phyloP scores from a whole-genome alignment of 2,888 invertebrate genomes.

The Philonicus albiceps region DNA sequence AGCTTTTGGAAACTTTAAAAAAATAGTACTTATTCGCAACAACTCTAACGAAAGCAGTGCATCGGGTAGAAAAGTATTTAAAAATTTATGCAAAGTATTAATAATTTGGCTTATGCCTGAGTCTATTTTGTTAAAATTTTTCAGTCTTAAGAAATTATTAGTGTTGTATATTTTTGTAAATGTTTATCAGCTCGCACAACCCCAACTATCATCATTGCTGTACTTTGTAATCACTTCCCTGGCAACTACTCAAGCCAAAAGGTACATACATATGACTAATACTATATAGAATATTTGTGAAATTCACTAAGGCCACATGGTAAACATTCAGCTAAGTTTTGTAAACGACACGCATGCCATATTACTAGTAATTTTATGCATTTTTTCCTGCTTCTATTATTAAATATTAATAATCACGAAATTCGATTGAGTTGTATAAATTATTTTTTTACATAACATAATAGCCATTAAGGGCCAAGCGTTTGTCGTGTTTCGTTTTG shows the following conservation, averaged over 20 bases:
- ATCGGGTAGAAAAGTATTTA: background rate
- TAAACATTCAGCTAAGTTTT: background rate
- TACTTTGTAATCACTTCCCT: background rate
- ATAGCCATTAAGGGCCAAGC: background rate
- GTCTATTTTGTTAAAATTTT: background rate
- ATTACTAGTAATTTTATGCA: background rate
- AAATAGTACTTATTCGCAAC: background rate
- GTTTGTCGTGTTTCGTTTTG: background rate
- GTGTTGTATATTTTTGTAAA: background rate
- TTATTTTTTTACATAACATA: background rate
- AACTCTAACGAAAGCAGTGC: background rate
- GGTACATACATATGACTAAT: background rate
- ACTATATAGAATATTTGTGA: background rate
- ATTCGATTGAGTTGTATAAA: background rate
- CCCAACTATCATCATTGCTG: background rate
- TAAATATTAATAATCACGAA: background rate
- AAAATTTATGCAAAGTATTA: background rate
- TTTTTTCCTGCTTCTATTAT: background rate
- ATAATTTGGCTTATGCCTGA: background rate
- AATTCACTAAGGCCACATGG: background rate
- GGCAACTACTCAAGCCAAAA: background rate
- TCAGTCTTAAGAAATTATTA: background rate
- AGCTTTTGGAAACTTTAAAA: background rate
- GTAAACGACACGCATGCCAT: background rate
- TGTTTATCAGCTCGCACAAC: background rate